Conservation (phyloP, 2,113 vertebrate genomes). For the Hemiscyllium ocellatum region DNA sequence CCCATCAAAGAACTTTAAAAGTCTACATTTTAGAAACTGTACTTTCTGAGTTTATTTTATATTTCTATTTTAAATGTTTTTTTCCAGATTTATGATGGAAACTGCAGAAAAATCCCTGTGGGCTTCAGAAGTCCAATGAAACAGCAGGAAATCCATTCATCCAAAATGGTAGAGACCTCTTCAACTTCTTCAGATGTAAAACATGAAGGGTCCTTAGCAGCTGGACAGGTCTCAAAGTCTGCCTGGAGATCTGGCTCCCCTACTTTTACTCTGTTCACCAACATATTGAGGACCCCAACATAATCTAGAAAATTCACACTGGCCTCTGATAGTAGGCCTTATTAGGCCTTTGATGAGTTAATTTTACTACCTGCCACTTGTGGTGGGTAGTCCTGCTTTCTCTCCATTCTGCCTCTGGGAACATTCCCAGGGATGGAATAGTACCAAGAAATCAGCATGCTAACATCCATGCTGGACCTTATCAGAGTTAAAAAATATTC, state of each 20-base stretch:
- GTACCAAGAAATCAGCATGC: background rate
- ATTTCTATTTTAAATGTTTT: background rate
- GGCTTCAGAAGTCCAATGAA: background rate
- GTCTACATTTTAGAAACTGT: background rate
- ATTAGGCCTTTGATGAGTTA: too few relatives aligned
- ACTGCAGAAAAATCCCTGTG: background rate
- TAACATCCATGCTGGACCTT: background rate
- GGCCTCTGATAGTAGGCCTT: too few relatives aligned
- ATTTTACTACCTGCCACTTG: too few relatives aligned
- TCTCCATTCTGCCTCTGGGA: too few relatives aligned
- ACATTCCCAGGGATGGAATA: too few relatives aligned
- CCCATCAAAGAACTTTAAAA: background rate
- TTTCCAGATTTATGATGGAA: background rate
- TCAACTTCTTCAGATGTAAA: background rate
- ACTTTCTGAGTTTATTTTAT: background rate
- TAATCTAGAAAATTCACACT: too few relatives aligned
- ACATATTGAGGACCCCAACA: too few relatives aligned
- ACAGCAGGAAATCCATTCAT: too few relatives aligned
- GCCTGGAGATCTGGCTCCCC: background rate
- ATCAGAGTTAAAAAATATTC: background rate
- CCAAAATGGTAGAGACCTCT: background rate
- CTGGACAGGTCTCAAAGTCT: background rate
- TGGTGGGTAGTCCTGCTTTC: too few relatives aligned
- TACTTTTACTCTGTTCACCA: too few relatives aligned
- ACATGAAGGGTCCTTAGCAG: background rate